Base-by-base conservation (phyloP, 1,140 invertebrate species). In the Drosophila pallidifrons region DNA sequence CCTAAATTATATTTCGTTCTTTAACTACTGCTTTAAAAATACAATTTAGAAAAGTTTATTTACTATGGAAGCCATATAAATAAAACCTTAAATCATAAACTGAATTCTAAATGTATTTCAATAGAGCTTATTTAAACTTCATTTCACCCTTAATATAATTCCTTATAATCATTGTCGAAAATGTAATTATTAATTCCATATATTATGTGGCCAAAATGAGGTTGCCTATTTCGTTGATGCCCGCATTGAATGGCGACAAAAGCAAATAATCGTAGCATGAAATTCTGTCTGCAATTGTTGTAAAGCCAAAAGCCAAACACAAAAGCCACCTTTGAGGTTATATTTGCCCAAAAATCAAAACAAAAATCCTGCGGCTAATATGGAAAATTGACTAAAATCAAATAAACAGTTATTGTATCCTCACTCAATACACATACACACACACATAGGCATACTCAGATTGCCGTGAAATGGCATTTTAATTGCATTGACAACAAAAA, bases 261-360 rank as follows among this genome's bases (percentile, higher is more conserved):
- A 77, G 59, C 55, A 81, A 86, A 73, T 52, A 63, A 25, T 25
- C 3, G 20, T 25, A 57, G 11, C 59, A 66, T 73, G 71, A 88
- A 77, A 77, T 78, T 77, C 59, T 74, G 77, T 63, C 52, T 46
- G 6, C 80, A 87, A 72, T 68, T 67, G 73, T 82, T 82, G 82
- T 79, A 75, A 80, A 88, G 77, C 79, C 83, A 77, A 83, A 74
- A 81, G 65, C 81, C 85, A 88, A 89, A 89, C 85, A 83, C 67
- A 83, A 88, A 88, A 89, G 77, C 83, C 83, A 88, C 77, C 85
- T 88, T 87, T 87, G 83, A 88, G 83, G 83, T 82, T 87, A 47
- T 71, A 57, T 79, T 79, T 75, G 63, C 35, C 47, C 64, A 63
- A 66, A 67, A 72, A 75, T 75, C 51, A 41, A 75, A 63, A 77